Base-by-base conservation (phyloP, 2,113 vertebrate species). In the Rissa tridactyla region DNA sequence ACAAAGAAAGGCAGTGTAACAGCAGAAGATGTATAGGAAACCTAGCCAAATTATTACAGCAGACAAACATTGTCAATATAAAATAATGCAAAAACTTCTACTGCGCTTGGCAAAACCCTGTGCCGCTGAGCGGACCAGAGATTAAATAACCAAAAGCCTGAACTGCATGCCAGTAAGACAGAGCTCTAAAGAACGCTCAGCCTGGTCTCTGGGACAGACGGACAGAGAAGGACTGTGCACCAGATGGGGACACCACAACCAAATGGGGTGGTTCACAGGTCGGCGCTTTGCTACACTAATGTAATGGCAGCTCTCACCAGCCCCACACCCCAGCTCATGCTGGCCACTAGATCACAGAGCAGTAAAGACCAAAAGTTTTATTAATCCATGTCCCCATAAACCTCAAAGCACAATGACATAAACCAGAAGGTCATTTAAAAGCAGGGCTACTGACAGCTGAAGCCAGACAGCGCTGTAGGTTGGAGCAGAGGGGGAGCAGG, bases 1-100 rank as follows among this genome's bases (percentile, higher is more conserved):
- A 96, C 94, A 97, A 95, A 97, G 93, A 92, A 68, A 82, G 30
- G 87, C 94, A 97, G 92, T 94, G 94, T 94, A 91, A 81, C 70
- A 86, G 96, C 94, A 88, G 80, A 94, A 94, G 77, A 93, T 61
- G 51, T 70, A 92, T 81, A 84, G 94, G 93, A 96, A 77, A 61
- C 46, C 3, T 7, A 23, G 95, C 96, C 96, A 97, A 91, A 95
- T 95, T 94, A 75, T 93, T 97, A 96, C 93, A 97, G 90, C 86
- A 97, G 93, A 66, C 94, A 96, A 96, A 96, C 46, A 49, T 3
- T 65, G 68, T 95, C 91, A 73, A 91, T 91, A 90, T 95, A 86
- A 92, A 94, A 94, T 93, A 96, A 97, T 54, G 95, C 92, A 96
- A 95, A 90, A 95, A n/a, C 66, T 87, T 92, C 92, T 84, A 78